Conservation (phyloP, 2,797 vertebrate genomes). For the Acipenser ruthenus region DNA sequence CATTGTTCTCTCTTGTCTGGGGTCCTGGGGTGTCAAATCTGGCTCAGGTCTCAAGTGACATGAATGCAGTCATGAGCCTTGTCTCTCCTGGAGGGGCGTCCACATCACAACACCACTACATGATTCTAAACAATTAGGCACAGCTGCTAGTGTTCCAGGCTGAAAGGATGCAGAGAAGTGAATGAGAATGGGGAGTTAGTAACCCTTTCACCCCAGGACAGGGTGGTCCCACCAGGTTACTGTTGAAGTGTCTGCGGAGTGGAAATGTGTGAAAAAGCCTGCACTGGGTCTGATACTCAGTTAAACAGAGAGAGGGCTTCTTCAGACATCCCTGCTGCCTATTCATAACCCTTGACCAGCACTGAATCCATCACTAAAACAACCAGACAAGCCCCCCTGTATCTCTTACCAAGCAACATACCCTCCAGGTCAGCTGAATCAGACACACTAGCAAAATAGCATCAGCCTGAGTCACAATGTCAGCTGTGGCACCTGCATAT, state of each 20-base stretch:
- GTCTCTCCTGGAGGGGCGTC: constrained; percentile 9
- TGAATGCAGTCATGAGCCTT: neutral
- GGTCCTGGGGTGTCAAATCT: constrained; percentile 12
- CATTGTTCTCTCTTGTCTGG: constrained; percentile 7
- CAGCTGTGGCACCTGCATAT: too few relatives aligned
- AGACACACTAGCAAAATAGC: too few relatives aligned
- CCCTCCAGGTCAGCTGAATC: too few relatives aligned
- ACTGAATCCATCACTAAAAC: too few relatives aligned
- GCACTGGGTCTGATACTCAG: constrained; percentile 39
- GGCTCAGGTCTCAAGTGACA: constrained; percentile 3
- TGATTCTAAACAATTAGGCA: constrained; percentile 43
- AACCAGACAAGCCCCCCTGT: too few relatives aligned
- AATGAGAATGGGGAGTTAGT: constrained; percentile 29
- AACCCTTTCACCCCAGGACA: constrained; percentile 34
- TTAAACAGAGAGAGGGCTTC: neutral
- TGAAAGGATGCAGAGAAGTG: constrained; percentile 37
- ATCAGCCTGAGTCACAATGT: too few relatives aligned
- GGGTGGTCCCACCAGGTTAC: constrained; percentile 34
- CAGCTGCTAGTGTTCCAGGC: constrained; percentile 25
- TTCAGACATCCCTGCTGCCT: too few relatives aligned
- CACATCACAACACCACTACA: constrained; percentile 25
- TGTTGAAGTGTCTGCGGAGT: constrained; percentile 9
- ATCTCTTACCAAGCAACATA: too few relatives aligned
- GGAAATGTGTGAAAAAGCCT: constrained; percentile 34
- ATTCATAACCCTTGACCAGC: too few relatives aligned